These are phyloP conservation scores for Luidia sarsii DNA, from an alignment of 53 echinoderm and acorn worm species.

Conservation along the genomic window DNA sequence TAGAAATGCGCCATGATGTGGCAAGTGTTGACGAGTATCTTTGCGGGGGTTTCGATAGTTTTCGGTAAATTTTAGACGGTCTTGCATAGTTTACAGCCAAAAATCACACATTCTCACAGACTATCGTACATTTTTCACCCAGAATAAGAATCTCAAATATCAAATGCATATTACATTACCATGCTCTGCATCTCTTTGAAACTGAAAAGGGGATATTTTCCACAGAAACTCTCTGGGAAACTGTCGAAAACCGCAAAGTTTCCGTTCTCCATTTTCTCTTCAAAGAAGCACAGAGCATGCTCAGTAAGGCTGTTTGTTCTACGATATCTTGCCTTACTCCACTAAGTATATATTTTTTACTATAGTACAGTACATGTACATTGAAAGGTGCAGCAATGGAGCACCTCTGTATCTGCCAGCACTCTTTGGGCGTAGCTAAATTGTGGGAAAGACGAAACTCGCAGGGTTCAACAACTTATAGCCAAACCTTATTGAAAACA, in stretches of 20 bases:
- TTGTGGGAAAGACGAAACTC: too few relatives aligned
- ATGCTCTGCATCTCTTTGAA: conserved; percentile 24
- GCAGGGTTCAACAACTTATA: neutral
- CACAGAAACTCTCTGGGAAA: neutral
- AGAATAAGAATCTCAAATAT: conserved; percentile 1
- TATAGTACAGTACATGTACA: neutral
- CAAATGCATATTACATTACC: conserved; percentile 17
- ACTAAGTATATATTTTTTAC: conserved; percentile 47
- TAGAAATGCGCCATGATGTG: too few relatives aligned
- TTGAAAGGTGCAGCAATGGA: neutral
- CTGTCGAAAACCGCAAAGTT: conserved; percentile 20
- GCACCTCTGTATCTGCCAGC: too few relatives aligned
- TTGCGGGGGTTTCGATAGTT: too few relatives aligned
- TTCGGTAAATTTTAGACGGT: conserved; percentile 28
- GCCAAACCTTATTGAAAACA: too few relatives aligned
- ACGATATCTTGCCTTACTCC: conserved; percentile 38
- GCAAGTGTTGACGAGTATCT: too few relatives aligned
- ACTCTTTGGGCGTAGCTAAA: too few relatives aligned
- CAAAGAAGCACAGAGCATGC: conserved; percentile 45
- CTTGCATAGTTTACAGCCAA: neutral
- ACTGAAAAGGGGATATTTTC: conserved; percentile 15
- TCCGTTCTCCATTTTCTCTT: conserved; percentile 32
- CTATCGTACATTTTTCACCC: neutral
- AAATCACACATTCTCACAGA: conserved; percentile 21
- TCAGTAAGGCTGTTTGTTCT: conserved; percentile 50